Evolutionary conservation across 2,797 vertebrate species (phyloP).

Genomic region (Gymnoscopelus microlampas): DNA sequence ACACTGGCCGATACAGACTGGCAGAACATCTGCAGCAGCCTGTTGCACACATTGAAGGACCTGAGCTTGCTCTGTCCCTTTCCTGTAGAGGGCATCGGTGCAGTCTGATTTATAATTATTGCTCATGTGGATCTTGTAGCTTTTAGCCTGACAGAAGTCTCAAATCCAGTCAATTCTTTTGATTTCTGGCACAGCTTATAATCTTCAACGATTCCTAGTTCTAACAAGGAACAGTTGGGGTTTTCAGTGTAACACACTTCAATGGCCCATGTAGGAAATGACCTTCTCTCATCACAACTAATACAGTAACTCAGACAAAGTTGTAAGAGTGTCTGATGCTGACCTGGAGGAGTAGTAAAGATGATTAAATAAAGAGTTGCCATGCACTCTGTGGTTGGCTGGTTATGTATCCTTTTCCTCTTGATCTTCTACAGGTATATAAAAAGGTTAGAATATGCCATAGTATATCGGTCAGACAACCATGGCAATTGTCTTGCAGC

Average conservation of each 20-base stretch:
- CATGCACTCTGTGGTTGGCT: not conserved
- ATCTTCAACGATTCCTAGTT: constrained; percentile 10
- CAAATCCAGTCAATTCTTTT: not conserved
- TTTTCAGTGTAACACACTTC: constrained; percentile 14
- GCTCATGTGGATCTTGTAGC: too few relatives aligned
- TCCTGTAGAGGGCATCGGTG: too few relatives aligned
- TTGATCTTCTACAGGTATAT: not conserved
- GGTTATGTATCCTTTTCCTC: not conserved
- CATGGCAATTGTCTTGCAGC: not conserved
- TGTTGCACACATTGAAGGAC: too few relatives aligned
- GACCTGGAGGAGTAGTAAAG: not conserved
- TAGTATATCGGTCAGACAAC: not conserved
- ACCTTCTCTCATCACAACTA: not conserved
- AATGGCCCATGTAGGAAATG: constrained; percentile 9
- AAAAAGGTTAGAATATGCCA: not conserved
- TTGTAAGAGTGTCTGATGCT: not conserved
- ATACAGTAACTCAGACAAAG: not conserved
- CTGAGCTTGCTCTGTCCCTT: too few relatives aligned
- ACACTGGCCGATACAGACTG: too few relatives aligned
- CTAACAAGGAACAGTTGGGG: constrained; percentile 1
- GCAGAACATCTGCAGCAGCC: too few relatives aligned
- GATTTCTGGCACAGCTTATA: not conserved
- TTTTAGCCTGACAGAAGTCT: not conserved
- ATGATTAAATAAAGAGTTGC: not conserved
- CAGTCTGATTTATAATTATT: too few relatives aligned